Conservation (phyloP, 2,113 vertebrate genomes). For the Chelonoidis abingdonii region DNA sequence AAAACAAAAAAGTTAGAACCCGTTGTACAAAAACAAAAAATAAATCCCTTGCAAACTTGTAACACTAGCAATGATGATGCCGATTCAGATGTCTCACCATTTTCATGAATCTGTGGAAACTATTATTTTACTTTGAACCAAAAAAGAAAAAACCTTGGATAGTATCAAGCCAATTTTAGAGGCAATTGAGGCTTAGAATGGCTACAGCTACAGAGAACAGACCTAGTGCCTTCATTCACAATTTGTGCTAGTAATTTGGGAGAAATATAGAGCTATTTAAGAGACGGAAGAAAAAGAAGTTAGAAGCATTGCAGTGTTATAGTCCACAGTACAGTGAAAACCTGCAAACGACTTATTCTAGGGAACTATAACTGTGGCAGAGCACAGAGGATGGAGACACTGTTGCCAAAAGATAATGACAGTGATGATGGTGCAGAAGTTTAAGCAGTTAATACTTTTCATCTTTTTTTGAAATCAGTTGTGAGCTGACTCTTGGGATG, state of each 20-base stretch:
- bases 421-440: conserved; percentile 13
- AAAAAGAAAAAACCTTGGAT: conserved; percentile 40
- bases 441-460: conserved; percentile 48
- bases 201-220: conserved; percentile 51
- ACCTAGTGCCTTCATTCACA: conserved; percentile 63
- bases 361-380: conserved; percentile 5
- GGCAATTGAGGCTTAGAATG: conserved; percentile 64
- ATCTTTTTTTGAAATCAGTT: conserved; percentile 31
- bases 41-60: conserved; percentile 73
- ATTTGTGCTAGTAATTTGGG: conserved; percentile 60
- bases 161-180: conserved; percentile 53
- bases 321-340: conserved; percentile 47
- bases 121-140: conserved; percentile 49
- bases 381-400: conserved; percentile 20
- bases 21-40: conserved; percentile 79
- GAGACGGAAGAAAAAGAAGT: conserved; percentile 50
- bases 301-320: conserved; percentile 60
- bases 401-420: conserved; percentile 19
- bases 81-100: conserved; percentile 72
- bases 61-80: conserved; percentile 73
- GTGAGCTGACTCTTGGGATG: conserved; percentile 41
- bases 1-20: conserved; percentile 77
- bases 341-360: conserved; percentile 30
- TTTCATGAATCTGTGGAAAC: conserved; percentile 50
- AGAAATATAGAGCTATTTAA: conserved; percentile 19